A percentile compares a stretch with the other conserved stretches of the same genome.
These are phyloP conservation scores for Agrenia bidenticulata DNA, from an alignment of 2,888 invertebrate species.

Conservation along the genomic window DNA sequence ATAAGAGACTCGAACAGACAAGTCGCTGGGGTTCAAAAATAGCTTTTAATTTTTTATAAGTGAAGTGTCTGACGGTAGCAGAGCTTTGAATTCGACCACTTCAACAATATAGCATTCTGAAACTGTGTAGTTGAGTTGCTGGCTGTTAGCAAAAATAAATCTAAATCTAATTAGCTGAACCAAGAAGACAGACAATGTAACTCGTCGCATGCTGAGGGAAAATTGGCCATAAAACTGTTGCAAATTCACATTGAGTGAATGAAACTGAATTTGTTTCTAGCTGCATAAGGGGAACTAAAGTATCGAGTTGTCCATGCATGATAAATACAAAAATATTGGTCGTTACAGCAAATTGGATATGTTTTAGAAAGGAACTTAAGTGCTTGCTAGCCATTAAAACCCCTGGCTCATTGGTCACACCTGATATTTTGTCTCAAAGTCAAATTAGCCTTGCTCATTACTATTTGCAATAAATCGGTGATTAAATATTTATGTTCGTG, in stretches of 20 bases:
- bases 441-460: slow-evolving; percentile 22
- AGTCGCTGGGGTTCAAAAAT: no score
- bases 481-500: slow-evolving; percentile 11
- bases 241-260: no score
- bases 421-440: slow-evolving; percentile 14
- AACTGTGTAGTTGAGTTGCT: background rate
- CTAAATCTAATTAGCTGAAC: slow-evolving; percentile 21
- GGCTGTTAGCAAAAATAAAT: slow-evolving; percentile 13
- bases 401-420: slow-evolving; percentile 13
- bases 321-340: background rate
- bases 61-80: slow-evolving; percentile 5
- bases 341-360: slow-evolving; percentile 2
- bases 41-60: no score
- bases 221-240: background rate
- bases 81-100: background rate
- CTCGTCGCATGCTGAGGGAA: background rate
- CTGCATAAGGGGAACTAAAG: background rate
- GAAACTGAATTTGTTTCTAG: no score
- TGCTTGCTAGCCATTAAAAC: background rate
- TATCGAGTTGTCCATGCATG: slow-evolving; percentile 3
- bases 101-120: background rate
- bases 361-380: no score
- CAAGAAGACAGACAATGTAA: slow-evolving; percentile 1
- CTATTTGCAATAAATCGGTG: slow-evolving; percentile 4
- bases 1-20: no score